Conservation (phyloP, 2,797 vertebrate genomes). For the Myotis vivesi region DNA sequence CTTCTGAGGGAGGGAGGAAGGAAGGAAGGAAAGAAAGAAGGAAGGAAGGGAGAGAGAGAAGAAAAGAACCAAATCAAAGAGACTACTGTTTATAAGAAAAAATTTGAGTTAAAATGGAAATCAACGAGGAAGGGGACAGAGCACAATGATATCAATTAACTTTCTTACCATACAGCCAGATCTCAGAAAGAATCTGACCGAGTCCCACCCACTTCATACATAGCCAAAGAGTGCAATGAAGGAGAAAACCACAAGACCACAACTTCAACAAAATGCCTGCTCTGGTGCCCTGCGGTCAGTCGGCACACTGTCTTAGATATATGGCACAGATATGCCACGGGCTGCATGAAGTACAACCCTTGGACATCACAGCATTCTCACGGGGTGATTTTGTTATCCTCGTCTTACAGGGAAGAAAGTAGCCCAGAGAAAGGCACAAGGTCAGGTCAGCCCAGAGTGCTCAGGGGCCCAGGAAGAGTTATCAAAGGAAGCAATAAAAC, state of each 20-base stretch:
- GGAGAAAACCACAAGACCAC: conserved; percentile 68
- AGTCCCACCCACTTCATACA: conserved; percentile 13
- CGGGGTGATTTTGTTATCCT: not conserved
- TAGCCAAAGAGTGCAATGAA: conserved; percentile 38
- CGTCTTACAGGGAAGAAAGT: not conserved
- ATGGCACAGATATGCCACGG: not conserved
- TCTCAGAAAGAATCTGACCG: not conserved
- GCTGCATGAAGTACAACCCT: not conserved
- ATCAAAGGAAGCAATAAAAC: not conserved
- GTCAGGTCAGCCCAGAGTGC: not conserved
- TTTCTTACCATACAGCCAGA: not conserved
- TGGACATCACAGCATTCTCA: not conserved
- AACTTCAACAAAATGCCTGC: conserved; percentile 20
- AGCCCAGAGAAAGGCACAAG: not conserved
- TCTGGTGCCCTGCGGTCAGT: not conserved
- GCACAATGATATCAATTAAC: not conserved
- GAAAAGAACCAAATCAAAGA: not conserved
- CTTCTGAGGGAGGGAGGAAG: not conserved
- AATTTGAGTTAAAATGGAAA: not conserved
- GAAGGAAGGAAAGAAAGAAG: too few species aligned
- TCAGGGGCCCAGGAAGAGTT: not conserved
- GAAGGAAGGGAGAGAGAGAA: not conserved
- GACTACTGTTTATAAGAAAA: not conserved
- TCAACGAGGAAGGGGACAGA: not conserved
- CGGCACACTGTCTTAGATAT: not conserved